Evolutionary conservation across 1,140 invertebrate genomes (phyloP), one percentile per base, ranked within the genome.

Genomic region (Notospermus geniculatus): DNA sequence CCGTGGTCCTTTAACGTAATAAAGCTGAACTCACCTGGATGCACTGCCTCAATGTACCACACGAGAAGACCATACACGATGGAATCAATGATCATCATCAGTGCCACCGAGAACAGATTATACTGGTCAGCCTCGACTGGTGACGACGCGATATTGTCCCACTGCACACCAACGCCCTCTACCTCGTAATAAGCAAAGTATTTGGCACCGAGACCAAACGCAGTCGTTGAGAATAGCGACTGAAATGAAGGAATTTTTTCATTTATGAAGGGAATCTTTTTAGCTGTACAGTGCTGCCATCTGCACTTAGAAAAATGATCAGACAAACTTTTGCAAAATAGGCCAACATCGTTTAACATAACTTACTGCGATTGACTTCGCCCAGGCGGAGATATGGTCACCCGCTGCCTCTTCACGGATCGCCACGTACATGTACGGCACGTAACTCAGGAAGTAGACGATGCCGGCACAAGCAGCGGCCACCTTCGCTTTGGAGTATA

Each of bases 391-490:
- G 53, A 82, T 73, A 41, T 72, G 66, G 59, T 78, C 69, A 19
- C 76, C 73, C 25, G 84, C 75, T 2, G 70, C 74, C 52, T 85
- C 81, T 61, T 85, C 84, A 76, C 82, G 87, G 25, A 85, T 73
- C 2, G 83, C 77, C n/a, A 86, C 74, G 60, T 87, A 84, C 65
- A 84, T 83, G 67, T 88, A 90, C 1, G 90, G 90, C 2, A 89
- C 81, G 68, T 89, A 90, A 0, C 86, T 83, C 27, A 90, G 71
- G 69, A 92, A 91, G 85, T 89, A 92, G 36, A 89, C 74, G n/a
- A 90, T 77, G 41, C 85, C 85, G 25, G 78, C 83, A 69, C 88
- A 85, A 50, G 89, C 82, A 1, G 90, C 87, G 15, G 89, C 89
- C 23, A 87, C 86, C 70, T 89, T 90, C 1, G 87, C 88, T 61